Base-by-base conservation (phyloP, 1,140 invertebrate species). In the Magallana gigas region DNA sequence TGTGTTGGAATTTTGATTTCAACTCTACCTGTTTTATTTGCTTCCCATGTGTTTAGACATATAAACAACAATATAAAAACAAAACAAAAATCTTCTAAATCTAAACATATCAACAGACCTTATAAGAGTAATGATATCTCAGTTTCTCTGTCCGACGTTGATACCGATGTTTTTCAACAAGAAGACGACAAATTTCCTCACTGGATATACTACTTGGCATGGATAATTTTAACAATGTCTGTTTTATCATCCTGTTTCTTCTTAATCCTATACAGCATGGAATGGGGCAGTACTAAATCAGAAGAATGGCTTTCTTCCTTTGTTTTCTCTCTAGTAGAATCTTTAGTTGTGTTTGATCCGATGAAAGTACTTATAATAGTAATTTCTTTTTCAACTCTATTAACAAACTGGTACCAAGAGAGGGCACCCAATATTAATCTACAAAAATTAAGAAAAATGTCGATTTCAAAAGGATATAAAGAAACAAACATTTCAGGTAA, bases 261-360 rank as follows among this genome's bases (percentile, higher is more conserved):
- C 84, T 83, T 92, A 16, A 68, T 94, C n/a, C 85, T 93, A 12
- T 93, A 91, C 89, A 91, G 90, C 76, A 90, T 93, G 91, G 83
- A 94, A 76, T 94, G 92, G 92, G 93, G 92, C 23, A 91, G 87
- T 81, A 86, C 84, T 12, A 92, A 92, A 71, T 92, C 92, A 9
- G 89, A 91, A 36, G 90, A 89, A 76, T 94, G 93, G 93, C 83
- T 94, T 18, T 86, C 89, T 6, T 86, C 93, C 16, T 92, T 94
- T 80, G 87, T 92, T 12, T 71, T 93, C 29, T 91, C 92, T 11
- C 92, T 93, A 87, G 57, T 93, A 9, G 88, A 94, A 86, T 92
- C 90, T 58, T 58, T 91, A 12, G 85, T 93, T 57, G 64, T 94
- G 11, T 62, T 94, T 11, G 92, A 94, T 86, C 93, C 93, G 36